Base-by-base conservation (phyloP, 2,797 vertebrate species). In the Lycodopsis pacificus region DNA sequence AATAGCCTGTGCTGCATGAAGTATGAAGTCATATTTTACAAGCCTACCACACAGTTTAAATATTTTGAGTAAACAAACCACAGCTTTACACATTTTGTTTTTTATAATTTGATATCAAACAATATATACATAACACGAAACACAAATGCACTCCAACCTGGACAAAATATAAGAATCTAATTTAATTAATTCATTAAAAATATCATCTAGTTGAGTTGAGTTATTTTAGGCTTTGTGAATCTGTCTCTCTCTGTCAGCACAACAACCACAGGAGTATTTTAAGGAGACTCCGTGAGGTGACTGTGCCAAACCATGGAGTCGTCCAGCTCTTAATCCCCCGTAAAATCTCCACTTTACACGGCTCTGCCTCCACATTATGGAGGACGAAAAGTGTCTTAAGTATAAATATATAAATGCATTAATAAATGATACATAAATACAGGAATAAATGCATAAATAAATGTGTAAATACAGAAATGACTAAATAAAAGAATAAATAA, bases 1-100 rank as follows among this genome's bases (percentile, higher is more conserved):
- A 79, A 76, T 70, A 79, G 48, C 38, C 54, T 71, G 62, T 42
- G 34, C 54, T 56, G 8, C 34, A n/a, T 7, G 7, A 57, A 58
- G 48, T 51, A 71, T 63, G 66, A 77, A 58, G 49, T 67, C 65
- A 71, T 59, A 25, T 30, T 53, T 54, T 30, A 73, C 32, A 65
- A 57, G 38, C 2, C 19, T 9, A 27, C 25, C n/a, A 40, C 44
- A 38, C 40, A 13, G 30, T 27, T 22, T 30, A 36, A 71, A 65
- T 12, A 5, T 32, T 34, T 3, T 66, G 13, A 69, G 15, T 11
- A 2, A 40, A 8, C 8, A 22, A 38, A 36, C 11, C n/a, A 49
- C 27, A 64, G 3, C 17, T 19, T 5, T 4, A 12, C 36, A 34
- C 7, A 27, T 36, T 25, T 3, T 0, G 12, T 44, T 71, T 71